These are phyloP conservation scores for Hemibagrus wyckioides DNA, from an alignment of 2,113 vertebrate genomes.

Conservation along the genomic window DNA sequence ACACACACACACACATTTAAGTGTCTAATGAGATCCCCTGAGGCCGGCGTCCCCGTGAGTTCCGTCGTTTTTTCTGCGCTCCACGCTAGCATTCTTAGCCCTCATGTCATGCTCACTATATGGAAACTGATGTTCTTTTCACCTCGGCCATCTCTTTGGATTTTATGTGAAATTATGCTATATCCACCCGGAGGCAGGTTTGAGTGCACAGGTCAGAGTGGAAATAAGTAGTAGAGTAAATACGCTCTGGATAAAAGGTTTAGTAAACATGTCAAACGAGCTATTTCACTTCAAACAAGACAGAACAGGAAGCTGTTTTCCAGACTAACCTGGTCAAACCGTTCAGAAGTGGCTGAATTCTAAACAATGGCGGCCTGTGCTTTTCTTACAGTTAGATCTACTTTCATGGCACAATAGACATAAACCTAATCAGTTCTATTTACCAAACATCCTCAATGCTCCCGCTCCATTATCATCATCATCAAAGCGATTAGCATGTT, in stretches of 20 bases:
- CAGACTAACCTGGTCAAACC: neutral
- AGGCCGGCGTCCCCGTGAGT: constrained; percentile 23
- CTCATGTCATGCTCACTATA: neutral
- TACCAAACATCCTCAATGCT: neutral
- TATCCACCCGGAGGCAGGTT: neutral
- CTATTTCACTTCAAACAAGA: neutral
- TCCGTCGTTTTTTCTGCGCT: constrained; percentile 29
- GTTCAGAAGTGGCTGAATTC: neutral
- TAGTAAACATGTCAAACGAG: neutral
- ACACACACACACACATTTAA: constrained; percentile 34
- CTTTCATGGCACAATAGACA: neutral
- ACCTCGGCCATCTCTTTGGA: neutral
- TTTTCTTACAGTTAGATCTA: neutral
- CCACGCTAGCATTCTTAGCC: neutral
- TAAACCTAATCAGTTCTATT: neutral
- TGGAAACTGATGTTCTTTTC: neutral
- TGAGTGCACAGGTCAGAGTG: neutral
- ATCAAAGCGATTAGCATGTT: too few species aligned
- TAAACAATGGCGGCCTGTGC: neutral
- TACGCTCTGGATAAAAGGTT: neutral
- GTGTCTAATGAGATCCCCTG: constrained; percentile 59
- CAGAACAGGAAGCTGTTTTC: neutral
- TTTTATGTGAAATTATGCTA: neutral
- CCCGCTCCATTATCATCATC: neutral
- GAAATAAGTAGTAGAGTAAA: neutral